phyloP scores from a whole-genome alignment of 1,140 invertebrate species.

The Polypedilum pembai region DNA sequence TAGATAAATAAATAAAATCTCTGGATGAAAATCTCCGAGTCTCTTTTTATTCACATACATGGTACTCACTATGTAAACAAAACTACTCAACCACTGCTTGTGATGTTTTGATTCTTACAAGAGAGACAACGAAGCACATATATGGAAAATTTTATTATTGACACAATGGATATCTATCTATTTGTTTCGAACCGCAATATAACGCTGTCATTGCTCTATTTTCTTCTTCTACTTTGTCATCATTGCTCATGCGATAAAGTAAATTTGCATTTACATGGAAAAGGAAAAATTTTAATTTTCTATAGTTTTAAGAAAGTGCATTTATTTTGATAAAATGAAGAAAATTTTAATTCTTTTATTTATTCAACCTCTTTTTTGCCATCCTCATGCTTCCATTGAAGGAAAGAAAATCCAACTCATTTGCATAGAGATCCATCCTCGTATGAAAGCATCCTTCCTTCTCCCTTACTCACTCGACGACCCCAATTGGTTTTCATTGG shows the following conservation, averaged over 20 bases:
- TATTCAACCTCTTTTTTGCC: slow-evolving; percentile 5
- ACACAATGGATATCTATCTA: slow-evolving; percentile 1
- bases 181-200: slow-evolving; percentile 9
- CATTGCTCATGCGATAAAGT: not conserved
- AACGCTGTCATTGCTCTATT: slow-evolving; percentile 1
- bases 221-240: not conserved
- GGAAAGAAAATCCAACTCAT: not conserved
- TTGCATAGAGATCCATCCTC: not conserved
- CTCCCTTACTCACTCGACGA: not conserved
- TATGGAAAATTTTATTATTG: not conserved
- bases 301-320: too few relatives aligned
- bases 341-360: not conserved
- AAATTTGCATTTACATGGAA: slow-evolving; percentile 14
- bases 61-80: not conserved
- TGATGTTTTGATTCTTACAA: slow-evolving; percentile 7
- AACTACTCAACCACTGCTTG: not conserved
- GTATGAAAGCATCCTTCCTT: not conserved
- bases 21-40: not conserved
- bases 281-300: not conserved
- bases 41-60: not conserved
- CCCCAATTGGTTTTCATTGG: slow-evolving; percentile 16
- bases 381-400: not conserved
- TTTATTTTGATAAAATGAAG: too few relatives aligned
- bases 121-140: not conserved
- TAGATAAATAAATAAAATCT: slow-evolving; percentile 15